Evolutionary conservation across 2,113 vertebrate species (phyloP).

Genomic region (Scortum barcoo): DNA sequence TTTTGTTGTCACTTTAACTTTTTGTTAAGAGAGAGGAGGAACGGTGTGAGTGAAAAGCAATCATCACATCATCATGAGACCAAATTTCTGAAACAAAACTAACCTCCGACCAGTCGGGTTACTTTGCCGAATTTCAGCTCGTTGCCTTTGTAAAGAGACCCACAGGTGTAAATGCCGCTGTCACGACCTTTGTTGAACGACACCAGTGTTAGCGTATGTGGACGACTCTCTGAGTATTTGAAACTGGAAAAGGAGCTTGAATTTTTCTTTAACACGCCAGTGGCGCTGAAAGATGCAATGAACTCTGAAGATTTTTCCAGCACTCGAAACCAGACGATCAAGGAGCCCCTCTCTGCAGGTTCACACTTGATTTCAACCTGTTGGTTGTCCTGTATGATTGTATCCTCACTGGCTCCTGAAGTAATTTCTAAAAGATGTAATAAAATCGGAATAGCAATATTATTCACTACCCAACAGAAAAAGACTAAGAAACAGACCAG

Average conservation of each 20-base stretch:
- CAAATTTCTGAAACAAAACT: background rate
- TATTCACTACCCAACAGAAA: background rate
- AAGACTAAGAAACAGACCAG: background rate
- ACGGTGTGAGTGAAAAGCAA: background rate
- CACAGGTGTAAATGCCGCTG: slow-evolving; percentile 76
- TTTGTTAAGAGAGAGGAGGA: background rate
- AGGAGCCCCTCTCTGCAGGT: rapidly evolving
- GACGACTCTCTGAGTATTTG: rapidly evolving
- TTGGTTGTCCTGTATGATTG: rapidly evolving
- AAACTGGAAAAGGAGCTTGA: rapidly evolving
- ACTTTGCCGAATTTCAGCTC: slow-evolving; percentile 12
- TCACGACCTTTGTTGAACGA: slow-evolving; percentile 45
- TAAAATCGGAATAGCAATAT: background rate
- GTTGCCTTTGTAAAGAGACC: background rate
- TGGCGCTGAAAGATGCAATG: slow-evolving; percentile 42
- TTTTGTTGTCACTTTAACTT: rapidly evolving
- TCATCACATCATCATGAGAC: background rate
- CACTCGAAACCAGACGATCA: slow-evolving; percentile 60
- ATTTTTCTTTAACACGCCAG: rapidly evolving
- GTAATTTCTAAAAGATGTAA: slow-evolving; percentile 24
- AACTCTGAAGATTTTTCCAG: slow-evolving; percentile 42
- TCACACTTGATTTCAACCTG: rapidly evolving
- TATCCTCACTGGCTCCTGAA: rapidly evolving
- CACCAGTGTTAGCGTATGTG: background rate
- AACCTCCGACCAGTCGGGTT: slow-evolving; percentile 65